phyloP scores from a whole-genome alignment of 2,113 vertebrate species.

The Epinephelus fuscoguttatus region DNA sequence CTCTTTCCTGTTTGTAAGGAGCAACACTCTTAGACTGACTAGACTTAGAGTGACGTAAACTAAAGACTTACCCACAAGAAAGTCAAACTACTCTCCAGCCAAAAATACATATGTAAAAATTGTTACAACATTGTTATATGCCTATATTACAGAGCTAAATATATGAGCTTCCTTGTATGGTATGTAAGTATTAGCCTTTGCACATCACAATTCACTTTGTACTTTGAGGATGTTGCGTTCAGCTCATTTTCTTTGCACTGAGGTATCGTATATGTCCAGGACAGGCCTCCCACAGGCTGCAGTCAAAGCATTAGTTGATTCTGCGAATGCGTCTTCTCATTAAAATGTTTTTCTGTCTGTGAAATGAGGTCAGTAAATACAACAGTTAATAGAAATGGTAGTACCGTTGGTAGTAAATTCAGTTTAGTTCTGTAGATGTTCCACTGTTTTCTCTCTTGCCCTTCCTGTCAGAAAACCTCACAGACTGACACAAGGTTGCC shows the following conservation, averaged over 20 bases:
- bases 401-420: conserved; percentile 50
- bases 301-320: conserved; percentile 47
- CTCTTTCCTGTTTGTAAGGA: conserved; percentile 64
- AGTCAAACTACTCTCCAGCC: neutral
- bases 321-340: conserved; percentile 7
- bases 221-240: conserved; percentile 4
- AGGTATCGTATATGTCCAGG: conserved; percentile 44
- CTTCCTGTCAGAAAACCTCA: conserved; percentile 26
- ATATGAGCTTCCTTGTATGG: conserved; percentile 8
- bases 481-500: neutral
- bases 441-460: conserved; percentile 20
- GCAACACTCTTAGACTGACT: neutral
- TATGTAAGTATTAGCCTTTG: conserved; percentile 13
- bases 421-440: conserved; percentile 39
- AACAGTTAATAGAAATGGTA: conserved; percentile 47
- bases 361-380: conserved; percentile 61
- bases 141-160: conserved; percentile 44
- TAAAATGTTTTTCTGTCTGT: conserved; percentile 40
- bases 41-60: conserved; percentile 1
- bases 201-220: conserved; percentile 6
- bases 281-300: conserved; percentile 33
- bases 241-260: conserved; percentile 31
- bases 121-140: conserved; percentile 4
- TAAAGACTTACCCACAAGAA: conserved; percentile 49
- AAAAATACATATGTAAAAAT: conserved; percentile 37